A percentile compares a stretch with the other conserved stretches of the same genome.
Conservation (phyloP, 2,797 vertebrate species). For the Spinus olivaceus region DNA sequence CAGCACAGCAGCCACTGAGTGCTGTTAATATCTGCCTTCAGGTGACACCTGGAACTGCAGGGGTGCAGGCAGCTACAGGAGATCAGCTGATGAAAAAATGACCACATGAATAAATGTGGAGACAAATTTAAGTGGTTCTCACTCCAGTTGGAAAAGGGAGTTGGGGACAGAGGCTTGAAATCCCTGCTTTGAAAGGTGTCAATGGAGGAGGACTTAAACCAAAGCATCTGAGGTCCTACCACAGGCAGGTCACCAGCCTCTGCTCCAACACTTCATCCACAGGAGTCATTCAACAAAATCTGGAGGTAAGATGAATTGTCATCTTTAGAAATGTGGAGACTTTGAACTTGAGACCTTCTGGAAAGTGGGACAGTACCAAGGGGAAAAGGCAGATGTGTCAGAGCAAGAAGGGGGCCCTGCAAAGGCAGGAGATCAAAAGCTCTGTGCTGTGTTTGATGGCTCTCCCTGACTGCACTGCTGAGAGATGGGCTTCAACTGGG, state of each 20-base stretch:
- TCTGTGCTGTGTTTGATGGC: neutral
- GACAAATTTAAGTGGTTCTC: neutral
- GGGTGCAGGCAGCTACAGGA: neutral
- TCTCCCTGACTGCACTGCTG: neutral
- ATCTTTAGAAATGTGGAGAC: neutral
- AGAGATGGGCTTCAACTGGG: neutral
- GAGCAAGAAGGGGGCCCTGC: neutral
- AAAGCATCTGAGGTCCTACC: neutral
- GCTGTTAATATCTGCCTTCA: neutral
- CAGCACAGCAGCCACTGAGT: neutral
- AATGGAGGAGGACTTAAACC: neutral
- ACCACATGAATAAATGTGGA: neutral
- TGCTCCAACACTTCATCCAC: neutral
- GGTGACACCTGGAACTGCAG: neutral
- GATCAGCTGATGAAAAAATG: neutral
- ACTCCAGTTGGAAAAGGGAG: neutral
- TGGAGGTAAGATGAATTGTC: neutral
- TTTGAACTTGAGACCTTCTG: neutral
- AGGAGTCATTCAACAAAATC: neutral
- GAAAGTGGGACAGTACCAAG: neutral
- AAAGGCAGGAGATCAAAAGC: neutral
- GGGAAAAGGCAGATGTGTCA: rapidly evolving
- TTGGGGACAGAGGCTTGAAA: neutral
- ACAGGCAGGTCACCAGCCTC: neutral
- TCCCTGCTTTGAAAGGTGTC: neutral